A percentile compares a stretch with the other conserved stretches of the same genome.
Evolutionary conservation across 2,113 vertebrate genomes (phyloP).

Genomic region (Hydrolagus affinis): DNA sequence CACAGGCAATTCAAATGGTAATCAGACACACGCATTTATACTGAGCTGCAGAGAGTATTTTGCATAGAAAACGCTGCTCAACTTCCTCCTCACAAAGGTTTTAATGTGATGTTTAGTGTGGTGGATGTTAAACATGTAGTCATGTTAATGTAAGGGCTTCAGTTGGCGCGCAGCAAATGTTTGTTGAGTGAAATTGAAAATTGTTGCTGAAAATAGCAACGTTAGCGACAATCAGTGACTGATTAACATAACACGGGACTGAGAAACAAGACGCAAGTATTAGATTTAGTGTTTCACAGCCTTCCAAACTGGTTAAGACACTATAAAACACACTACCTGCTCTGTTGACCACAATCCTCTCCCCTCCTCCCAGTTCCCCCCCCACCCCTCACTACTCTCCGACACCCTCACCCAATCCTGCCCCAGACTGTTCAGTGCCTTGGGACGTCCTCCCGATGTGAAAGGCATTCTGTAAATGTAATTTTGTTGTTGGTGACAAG

Average conservation of each 20-base stretch:
- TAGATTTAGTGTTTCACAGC: neutral
- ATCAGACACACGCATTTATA: neutral
- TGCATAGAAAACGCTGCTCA: neutral
- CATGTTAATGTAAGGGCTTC: neutral
- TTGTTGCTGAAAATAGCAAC: neutral
- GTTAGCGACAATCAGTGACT: conserved; percentile 16
- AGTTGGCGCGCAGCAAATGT: neutral
- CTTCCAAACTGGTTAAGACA: neutral
- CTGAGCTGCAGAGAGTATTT: conserved; percentile 7
- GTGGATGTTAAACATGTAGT: neutral
- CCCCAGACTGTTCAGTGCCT: too few species aligned
- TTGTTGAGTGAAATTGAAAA: conserved; percentile 22
- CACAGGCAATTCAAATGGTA: conserved; percentile 14
- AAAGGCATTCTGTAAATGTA: too few species aligned
- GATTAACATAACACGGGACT: neutral
- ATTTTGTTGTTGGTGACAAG: too few species aligned
- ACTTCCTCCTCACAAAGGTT: conserved; percentile 16
- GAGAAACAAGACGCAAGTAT: neutral
- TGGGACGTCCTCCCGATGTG: too few species aligned
- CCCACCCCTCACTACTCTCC: too few species aligned
- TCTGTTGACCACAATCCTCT: too few species aligned
- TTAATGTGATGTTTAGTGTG: conserved; percentile 14
- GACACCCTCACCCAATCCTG: too few species aligned
- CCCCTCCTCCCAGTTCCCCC: too few species aligned
- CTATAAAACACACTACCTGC: too few species aligned